Percentiles rank a stretch among this genome's conserved stretches.
These are phyloP conservation scores for Henricia sp. DNA, from an alignment of 53 echinoderm and acorn worm species.

Conservation along the genomic window DNA sequence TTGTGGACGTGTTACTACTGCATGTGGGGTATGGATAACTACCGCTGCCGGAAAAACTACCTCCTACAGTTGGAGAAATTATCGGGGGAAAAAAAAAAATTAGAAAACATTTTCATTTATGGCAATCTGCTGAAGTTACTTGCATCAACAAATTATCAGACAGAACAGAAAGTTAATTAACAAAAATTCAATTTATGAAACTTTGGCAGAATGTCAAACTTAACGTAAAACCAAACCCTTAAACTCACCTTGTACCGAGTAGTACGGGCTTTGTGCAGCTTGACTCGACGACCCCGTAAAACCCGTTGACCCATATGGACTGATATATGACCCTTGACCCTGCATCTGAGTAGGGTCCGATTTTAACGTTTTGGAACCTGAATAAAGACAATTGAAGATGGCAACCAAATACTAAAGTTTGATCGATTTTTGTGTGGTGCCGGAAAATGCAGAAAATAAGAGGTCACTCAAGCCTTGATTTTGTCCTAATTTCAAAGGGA, in stretches of 20 bases:
- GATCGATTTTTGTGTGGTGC: no score
- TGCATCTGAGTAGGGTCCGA: conserved; percentile 84
- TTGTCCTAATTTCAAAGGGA: no score
- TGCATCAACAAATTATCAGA: no score
- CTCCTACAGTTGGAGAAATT: no score
- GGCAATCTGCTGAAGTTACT: no score
- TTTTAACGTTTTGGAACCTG: conserved; percentile 93
- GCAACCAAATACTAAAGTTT: no score
- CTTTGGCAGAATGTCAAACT: neutral
- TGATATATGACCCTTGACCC: conserved; percentile 93
- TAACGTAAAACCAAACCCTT: neutral
- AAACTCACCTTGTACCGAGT: conserved; percentile 89
- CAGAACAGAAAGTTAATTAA: neutral
- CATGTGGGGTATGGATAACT: conserved; percentile 93
- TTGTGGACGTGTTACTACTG: conserved; percentile 94
- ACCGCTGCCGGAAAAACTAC: conserved; percentile 84
- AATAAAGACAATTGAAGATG: no score
- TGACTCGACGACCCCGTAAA: conserved; percentile 81
- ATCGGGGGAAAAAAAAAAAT: neutral
- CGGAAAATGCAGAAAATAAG: no score
- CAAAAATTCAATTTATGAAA: neutral
- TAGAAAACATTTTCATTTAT: neutral
- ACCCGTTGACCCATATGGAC: conserved; percentile 85
- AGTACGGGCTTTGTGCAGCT: conserved; percentile 88
- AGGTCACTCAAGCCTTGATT: no score